Conservation (phyloP, 1,140 invertebrate species). For the Drosophila takahashii region DNA sequence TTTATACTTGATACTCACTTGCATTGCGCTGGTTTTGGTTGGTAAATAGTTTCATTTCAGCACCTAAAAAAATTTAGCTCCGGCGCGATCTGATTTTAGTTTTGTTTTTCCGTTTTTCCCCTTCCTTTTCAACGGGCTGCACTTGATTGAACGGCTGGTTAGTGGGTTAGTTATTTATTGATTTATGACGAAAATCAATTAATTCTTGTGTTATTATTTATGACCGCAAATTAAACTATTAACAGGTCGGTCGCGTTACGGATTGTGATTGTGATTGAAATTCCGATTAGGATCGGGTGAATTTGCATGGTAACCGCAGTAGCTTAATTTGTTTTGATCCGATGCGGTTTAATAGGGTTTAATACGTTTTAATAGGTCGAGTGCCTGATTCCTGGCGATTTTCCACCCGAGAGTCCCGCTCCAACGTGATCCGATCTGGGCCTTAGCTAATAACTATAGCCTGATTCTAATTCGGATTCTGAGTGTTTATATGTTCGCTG, state of each 20-base stretch:
- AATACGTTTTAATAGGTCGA: conserved; percentile 1
- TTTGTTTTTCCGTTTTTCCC: background rate
- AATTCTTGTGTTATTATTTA: conserved; percentile 51
- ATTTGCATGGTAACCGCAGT: conserved; percentile 38
- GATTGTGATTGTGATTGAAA: conserved; percentile 28
- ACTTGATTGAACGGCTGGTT: conserved; percentile 21
- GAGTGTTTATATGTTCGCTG: background rate
- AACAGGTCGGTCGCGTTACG: conserved; percentile 35
- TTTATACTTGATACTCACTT: conserved; percentile 76
- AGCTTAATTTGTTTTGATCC: conserved; percentile 37
- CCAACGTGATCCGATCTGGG: conserved; percentile 10
- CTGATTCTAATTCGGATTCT: background rate
- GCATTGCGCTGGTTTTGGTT: conserved; percentile 75
- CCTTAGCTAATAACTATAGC: background rate
- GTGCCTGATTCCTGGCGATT: conserved; percentile 11
- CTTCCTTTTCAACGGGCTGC: conserved; percentile 6
- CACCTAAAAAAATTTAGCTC: conserved; percentile 25
- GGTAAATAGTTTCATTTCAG: conserved; percentile 72
- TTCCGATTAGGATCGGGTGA: conserved; percentile 17
- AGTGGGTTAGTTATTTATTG: conserved; percentile 53
- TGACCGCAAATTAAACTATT: conserved; percentile 58
- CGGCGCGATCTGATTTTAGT: conserved; percentile 10
- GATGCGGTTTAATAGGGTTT: conserved; percentile 14
- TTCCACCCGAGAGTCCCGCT: conserved; percentile 22
- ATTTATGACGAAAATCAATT: conserved; percentile 70